These are phyloP conservation scores for Gavialis gangeticus DNA, from an alignment of 2,113 vertebrate genomes.

Conservation along the genomic window DNA sequence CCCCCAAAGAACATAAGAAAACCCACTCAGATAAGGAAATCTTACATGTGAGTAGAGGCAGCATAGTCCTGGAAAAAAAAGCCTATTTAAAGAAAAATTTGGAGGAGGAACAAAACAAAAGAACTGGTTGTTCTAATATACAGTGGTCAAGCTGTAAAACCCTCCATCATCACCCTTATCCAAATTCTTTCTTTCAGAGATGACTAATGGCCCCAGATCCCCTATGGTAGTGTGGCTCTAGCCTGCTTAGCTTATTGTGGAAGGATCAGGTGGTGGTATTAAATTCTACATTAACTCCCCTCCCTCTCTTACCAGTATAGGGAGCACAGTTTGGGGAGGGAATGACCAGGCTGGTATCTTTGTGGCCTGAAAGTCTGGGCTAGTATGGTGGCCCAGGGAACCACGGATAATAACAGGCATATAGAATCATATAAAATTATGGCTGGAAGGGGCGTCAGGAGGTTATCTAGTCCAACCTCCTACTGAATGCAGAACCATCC, in stretches of 20 bases:
- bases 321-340: not conserved
- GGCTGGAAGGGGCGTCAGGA: no score
- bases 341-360: not conserved
- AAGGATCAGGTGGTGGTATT: accelerated
- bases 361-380: no score
- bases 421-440: no score
- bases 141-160: not conserved
- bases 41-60: not conserved
- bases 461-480: no score
- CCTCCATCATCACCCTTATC: not conserved
- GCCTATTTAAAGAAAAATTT: not conserved
- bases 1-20: no score
- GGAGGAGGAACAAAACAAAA: not conserved
- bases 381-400: no score
- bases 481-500: no score
- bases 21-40: no score
- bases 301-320: not conserved
- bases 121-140: not conserved
- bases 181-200: not conserved
- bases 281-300: not conserved
- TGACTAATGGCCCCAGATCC: not conserved
- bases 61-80: not conserved
- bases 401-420: no score
- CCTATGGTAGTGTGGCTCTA: accelerated
- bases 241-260: not conserved